phyloP scores from a whole-genome alignment of 1,140 invertebrate genomes.

The Carposina sasakii region DNA sequence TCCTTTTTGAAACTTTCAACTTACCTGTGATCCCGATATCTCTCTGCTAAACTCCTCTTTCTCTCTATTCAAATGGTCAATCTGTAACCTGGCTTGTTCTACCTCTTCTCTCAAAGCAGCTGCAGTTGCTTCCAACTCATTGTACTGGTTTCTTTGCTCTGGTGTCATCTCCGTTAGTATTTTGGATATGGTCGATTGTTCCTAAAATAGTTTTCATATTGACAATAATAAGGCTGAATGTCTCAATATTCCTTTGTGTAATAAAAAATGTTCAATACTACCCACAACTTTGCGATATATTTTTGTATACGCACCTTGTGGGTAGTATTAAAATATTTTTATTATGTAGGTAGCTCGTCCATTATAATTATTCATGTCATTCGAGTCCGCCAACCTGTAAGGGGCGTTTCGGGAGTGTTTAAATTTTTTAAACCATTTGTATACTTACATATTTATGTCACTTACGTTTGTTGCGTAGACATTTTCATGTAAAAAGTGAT shows the following conservation, averaged over 20 bases:
- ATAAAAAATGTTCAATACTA: too few relatives aligned
- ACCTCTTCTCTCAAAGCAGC: constrained; percentile 74
- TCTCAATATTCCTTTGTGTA: too few relatives aligned
- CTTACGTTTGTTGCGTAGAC: too few relatives aligned
- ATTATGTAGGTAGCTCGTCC: too few relatives aligned
- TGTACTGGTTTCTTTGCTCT: constrained; percentile 75
- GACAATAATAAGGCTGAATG: too few relatives aligned
- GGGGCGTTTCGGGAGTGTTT: too few relatives aligned
- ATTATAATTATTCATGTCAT: not conserved
- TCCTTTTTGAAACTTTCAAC: not conserved
- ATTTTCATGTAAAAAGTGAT: too few relatives aligned
- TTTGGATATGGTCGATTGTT: constrained; percentile 73
- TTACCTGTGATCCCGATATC: constrained; percentile 77
- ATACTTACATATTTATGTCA: too few relatives aligned
- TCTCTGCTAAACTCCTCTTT: constrained; percentile 81
- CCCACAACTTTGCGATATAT: too few relatives aligned
- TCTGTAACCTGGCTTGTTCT: constrained; percentile 75
- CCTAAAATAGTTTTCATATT: constrained; percentile 46
- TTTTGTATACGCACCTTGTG: too few relatives aligned
- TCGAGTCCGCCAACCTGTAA: too few relatives aligned
- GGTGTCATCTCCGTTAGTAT: constrained; percentile 74
- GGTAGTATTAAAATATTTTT: not conserved
- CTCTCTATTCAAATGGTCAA: constrained; percentile 77
- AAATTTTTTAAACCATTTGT: too few relatives aligned
- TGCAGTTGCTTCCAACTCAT: constrained; percentile 73